Evolutionary conservation across 2,888 invertebrate genomes (phyloP).

Genomic region (Electrophaes corylata): DNA sequence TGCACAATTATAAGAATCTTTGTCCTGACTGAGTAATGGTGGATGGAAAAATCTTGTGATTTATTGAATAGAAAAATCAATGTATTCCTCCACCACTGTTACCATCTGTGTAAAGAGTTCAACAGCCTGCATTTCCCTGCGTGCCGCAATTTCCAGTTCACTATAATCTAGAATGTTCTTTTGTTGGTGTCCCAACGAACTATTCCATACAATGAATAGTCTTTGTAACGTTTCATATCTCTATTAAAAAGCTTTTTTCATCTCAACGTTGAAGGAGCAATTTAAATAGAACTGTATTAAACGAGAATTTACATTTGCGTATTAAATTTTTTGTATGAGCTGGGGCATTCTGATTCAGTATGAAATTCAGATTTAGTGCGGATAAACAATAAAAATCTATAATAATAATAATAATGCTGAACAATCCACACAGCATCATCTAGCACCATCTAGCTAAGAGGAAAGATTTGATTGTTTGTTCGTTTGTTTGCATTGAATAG

Average conservation of each 20-base stretch:
- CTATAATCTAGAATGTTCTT: constrained; percentile 10
- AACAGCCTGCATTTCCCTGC: constrained; percentile 9
- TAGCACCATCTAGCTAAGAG: too few species aligned
- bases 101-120: constrained; percentile 4
- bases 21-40: too few species aligned
- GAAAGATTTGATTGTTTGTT: too few species aligned
- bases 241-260: constrained; percentile 31
- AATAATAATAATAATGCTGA: too few species aligned
- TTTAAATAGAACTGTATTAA: constrained; percentile 18
- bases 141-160: background rate
- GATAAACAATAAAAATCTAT: too few species aligned
- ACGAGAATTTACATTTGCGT: constrained; percentile 8
- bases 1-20: too few species aligned
- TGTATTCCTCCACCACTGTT: background rate
- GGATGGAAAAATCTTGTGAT: too few species aligned
- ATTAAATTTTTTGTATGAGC: constrained; percentile 7
- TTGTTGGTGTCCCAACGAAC: constrained; percentile 41
- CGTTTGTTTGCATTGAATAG: too few species aligned
- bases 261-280: constrained; percentile 6
- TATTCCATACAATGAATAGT: constrained; percentile 60
- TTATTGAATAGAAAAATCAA: too few species aligned
- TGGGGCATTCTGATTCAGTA: background rate
- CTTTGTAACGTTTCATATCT: constrained; percentile 56
- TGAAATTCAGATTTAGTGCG: background rate
- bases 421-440: too few species aligned